These are phyloP conservation scores for Artibeus jamaicensis DNA, from an alignment of 2,797 vertebrate species.

Conservation along the genomic window DNA sequence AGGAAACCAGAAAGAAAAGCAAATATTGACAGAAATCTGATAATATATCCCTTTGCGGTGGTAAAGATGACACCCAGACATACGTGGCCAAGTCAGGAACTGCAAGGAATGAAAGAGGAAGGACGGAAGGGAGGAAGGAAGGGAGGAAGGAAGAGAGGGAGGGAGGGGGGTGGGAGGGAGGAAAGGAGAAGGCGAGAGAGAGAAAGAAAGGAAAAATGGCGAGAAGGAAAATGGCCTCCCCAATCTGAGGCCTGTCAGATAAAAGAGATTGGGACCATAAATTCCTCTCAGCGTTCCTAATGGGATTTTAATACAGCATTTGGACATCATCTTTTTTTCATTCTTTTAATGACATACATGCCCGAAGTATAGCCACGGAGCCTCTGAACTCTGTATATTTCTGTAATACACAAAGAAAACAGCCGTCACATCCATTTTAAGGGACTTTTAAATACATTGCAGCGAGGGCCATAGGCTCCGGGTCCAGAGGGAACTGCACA, in stretches of 20 bases:
- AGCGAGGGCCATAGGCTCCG: constrained; percentile 68
- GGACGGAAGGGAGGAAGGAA: neutral
- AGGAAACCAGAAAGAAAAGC: neutral
- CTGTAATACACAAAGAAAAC: constrained; percentile 77
- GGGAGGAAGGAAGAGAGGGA: fast-evolving
- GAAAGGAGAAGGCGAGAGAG: fast-evolving
- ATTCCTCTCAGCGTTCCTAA: constrained; percentile 68
- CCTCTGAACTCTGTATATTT: constrained; percentile 75
- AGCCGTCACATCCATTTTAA: constrained; percentile 75
- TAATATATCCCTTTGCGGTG: neutral
- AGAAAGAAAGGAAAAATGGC: neutral
- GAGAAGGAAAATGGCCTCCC: constrained; percentile 42
- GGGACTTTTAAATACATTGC: constrained; percentile 71
- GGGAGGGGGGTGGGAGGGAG: fast-evolving
- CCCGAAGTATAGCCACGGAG: constrained; percentile 67
- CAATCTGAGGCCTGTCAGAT: constrained; percentile 56
- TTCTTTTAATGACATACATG: constrained; percentile 75
- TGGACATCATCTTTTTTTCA: constrained; percentile 78
- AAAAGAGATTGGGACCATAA: constrained; percentile 63
- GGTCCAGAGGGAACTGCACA: constrained; percentile 85
- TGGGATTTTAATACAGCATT: constrained; percentile 77
- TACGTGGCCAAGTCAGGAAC: neutral
- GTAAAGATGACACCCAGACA: neutral
- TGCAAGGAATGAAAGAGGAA: neutral
- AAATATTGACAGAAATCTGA: constrained; percentile 47